Percentiles rank a stretch among this genome's conserved stretches.
These are phyloP conservation scores for Clavelina lepadiformis DNA, from an alignment of 23 tunicate genomes.

Conservation along the genomic window DNA sequence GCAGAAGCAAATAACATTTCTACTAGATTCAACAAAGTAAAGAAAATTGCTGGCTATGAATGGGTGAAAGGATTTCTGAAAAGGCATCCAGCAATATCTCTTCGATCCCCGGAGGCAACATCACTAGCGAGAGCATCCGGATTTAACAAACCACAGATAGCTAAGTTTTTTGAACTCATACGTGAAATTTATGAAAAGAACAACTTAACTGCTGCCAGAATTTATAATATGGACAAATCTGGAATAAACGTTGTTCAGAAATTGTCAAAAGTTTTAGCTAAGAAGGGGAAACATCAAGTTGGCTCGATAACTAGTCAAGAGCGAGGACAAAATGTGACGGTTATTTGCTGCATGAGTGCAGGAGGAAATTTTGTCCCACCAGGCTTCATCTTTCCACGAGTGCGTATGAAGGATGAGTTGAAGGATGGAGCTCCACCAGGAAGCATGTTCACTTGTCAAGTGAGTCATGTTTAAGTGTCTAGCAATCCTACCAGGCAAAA, in stretches of 20 bases:
- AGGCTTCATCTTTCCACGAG: constrained; percentile 9
- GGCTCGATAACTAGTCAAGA: constrained; percentile 24
- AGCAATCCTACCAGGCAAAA: constrained; percentile 3
- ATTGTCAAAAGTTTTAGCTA: constrained; percentile 3
- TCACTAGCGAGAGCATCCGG: constrained; percentile 19
- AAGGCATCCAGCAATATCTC: constrained; percentile 11
- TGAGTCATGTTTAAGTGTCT: constrained; percentile 1
- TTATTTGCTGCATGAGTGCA: constrained; percentile 12
- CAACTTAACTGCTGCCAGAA: constrained; percentile 3
- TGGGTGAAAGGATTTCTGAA: constrained; percentile 7
- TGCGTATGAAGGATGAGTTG: background rate
- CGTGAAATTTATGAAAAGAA: background rate
- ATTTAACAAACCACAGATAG: constrained; percentile 1
- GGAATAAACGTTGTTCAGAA: constrained; percentile 21
- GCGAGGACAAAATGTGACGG: constrained; percentile 10
- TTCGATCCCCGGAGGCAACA: constrained; percentile 9
- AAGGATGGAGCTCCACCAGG: constrained; percentile 28
- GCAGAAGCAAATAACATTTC: constrained; percentile 4
- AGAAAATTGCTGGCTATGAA: constrained; percentile 15
- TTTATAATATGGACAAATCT: constrained; percentile 22
- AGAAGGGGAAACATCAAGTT: constrained; percentile 25
- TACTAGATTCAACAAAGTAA: constrained; percentile 9
- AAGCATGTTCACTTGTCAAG: constrained; percentile 24
- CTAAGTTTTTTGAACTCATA: background rate
- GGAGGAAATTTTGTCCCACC: constrained; percentile 9